Conservation (phyloP, 2,113 vertebrate species). For the Dendrocopos noguchii region DNA sequence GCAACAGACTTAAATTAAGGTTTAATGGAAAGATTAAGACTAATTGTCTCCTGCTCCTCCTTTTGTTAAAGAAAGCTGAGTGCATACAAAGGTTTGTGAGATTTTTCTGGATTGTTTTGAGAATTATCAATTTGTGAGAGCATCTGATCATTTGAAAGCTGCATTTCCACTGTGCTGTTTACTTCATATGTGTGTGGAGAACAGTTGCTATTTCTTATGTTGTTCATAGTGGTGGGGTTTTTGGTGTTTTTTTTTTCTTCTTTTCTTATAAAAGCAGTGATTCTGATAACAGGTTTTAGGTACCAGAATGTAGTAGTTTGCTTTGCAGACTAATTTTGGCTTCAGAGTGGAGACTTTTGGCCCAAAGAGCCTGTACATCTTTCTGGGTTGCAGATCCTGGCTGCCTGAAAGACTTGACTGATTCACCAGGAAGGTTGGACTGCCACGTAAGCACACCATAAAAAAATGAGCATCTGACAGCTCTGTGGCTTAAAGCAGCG, state of each 20-base stretch:
- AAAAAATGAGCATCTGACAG: slow-evolving; percentile 50
- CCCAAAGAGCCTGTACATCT: not conserved
- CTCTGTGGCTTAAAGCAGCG: slow-evolving; percentile 48
- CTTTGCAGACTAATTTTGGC: not conserved
- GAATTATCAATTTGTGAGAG: not conserved
- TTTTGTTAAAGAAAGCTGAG: not conserved
- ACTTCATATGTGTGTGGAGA: not conserved
- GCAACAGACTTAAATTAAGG: not conserved
- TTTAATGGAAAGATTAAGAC: not conserved
- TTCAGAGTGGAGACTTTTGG: not conserved
- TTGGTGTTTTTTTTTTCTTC: fast-evolving
- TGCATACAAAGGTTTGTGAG: not conserved
- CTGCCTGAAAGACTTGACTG: not conserved
- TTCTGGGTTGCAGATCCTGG: not conserved
- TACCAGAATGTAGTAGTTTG: not conserved
- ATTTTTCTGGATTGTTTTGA: not conserved
- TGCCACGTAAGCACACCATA: slow-evolving; percentile 45
- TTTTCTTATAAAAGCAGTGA: not conserved
- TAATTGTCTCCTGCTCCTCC: not conserved
- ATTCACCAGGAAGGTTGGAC: slow-evolving; percentile 31
- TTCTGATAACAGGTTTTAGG: not conserved
- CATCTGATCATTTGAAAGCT: not conserved
- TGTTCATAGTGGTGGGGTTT: not conserved
- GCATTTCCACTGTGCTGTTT: not conserved
- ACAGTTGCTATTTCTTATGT: not conserved